Evolutionary conservation across 2,888 invertebrate genomes (phyloP).

Genomic region (Agrotis segetum): DNA sequence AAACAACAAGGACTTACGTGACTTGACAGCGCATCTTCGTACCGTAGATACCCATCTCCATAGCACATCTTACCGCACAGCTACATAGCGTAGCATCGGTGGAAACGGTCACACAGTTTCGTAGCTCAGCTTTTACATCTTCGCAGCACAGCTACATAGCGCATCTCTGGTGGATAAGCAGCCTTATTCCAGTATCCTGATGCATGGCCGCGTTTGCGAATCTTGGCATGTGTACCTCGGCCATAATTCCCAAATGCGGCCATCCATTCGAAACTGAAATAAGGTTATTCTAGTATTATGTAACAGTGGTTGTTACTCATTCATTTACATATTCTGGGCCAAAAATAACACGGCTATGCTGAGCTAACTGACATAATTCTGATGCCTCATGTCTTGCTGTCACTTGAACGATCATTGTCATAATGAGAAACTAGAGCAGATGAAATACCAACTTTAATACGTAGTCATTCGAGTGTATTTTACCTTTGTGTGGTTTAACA

Average conservation of each 20-base stretch:
- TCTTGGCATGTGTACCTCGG: constrained; percentile 4
- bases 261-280: constrained; percentile 28
- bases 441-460: constrained; percentile 3
- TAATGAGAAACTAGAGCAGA: constrained; percentile 27
- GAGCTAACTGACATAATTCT: constrained; percentile 37
- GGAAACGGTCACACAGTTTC: too few relatives aligned
- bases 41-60: too few relatives aligned
- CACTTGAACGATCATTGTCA: constrained; percentile 26
- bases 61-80: too few relatives aligned
- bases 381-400: constrained; percentile 26
- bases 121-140: too few relatives aligned
- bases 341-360: constrained; percentile 10
- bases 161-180: too few relatives aligned
- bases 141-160: too few relatives aligned
- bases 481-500: too few relatives aligned
- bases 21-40: too few relatives aligned
- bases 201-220: background rate
- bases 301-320: constrained; percentile 14
- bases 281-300: constrained; percentile 30
- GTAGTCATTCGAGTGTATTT: too few relatives aligned
- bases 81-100: too few relatives aligned
- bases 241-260: constrained; percentile 13
- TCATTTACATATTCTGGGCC: constrained; percentile 15
- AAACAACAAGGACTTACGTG: too few relatives aligned
- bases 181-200: constrained; percentile 7